These are phyloP conservation scores for Eumerus sabulonum DNA, from an alignment of 2,888 invertebrate genomes.

Conservation along the genomic window DNA sequence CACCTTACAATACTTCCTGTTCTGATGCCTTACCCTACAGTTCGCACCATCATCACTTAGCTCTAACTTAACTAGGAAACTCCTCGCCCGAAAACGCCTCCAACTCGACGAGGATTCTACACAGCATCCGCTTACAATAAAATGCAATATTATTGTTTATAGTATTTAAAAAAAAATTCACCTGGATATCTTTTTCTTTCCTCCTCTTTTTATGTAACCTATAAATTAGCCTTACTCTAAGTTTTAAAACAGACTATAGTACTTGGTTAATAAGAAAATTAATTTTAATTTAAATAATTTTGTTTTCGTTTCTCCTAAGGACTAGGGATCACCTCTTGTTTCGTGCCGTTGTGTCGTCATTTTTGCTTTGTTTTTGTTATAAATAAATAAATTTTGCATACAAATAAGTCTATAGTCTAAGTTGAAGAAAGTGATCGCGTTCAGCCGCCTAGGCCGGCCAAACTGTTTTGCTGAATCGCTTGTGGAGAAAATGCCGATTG, in stretches of 20 bases:
- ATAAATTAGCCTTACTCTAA: no score
- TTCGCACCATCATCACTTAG: conserved; percentile 51
- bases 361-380: conserved; percentile 16
- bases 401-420: conserved; percentile 21
- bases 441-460: conserved; percentile 48
- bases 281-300: conserved; percentile 40
- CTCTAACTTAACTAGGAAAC: conserved; percentile 30
- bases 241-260: no score
- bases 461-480: conserved; percentile 51
- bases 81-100: no score
- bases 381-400: conserved; percentile 58
- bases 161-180: conserved; percentile 26
- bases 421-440: not conserved
- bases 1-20: conserved; percentile 19
- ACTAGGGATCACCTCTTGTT: conserved; percentile 64
- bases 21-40: conserved; percentile 48
- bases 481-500: conserved; percentile 83
- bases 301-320: conserved; percentile 45
- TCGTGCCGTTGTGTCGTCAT: conserved; percentile 42
- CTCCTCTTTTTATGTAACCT: no score
- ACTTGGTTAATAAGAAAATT: no score
- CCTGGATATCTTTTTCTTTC: conserved; percentile 39
- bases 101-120: conserved; percentile 7
- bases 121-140: conserved; percentile 1
- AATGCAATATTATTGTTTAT: not conserved